Evolutionary conservation across 2,888 invertebrate species (phyloP).

Genomic region (Lapara coniferarum): DNA sequence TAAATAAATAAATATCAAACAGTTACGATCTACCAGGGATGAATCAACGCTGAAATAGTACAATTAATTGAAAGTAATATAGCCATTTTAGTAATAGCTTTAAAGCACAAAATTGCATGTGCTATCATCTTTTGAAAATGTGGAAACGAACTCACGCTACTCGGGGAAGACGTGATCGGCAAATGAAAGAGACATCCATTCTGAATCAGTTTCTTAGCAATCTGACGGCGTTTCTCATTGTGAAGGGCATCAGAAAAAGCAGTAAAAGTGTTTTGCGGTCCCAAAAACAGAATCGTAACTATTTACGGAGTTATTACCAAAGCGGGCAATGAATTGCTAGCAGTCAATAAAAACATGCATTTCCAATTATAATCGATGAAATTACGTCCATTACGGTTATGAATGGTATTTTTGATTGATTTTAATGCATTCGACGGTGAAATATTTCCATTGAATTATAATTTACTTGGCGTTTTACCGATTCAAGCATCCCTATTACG

Average conservation of each 20-base stretch:
- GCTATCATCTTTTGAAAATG: constrained; percentile 31
- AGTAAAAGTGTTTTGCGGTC: constrained; percentile 49
- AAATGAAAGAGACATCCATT: constrained; percentile 52
- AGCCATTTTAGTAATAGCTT: neutral
- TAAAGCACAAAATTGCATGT: constrained; percentile 12
- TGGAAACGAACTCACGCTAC: constrained; percentile 46
- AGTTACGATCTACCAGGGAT: constrained; percentile 6
- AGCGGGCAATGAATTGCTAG: neutral
- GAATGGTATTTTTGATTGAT: constrained; percentile 38
- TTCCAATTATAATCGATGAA: constrained; percentile 25
- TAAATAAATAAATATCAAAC: constrained; percentile 28
- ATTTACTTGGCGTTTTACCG: neutral
- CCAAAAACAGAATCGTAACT: constrained; percentile 7
- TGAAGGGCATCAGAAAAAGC: constrained; percentile 36
- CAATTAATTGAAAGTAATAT: neutral
- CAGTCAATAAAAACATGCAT: neutral
- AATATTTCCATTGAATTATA: constrained; percentile 25
- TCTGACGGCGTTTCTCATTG: constrained; percentile 39
- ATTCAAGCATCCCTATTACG: constrained; percentile 5
- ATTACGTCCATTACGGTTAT: constrained; percentile 35
- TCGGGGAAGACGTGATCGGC: constrained; percentile 49
- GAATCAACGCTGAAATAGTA: constrained; percentile 5
- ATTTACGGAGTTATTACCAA: constrained; percentile 10
- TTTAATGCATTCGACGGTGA: constrained; percentile 24
- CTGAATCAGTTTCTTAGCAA: constrained; percentile 46